A percentile compares a stretch with the other conserved stretches of the same genome.
These are phyloP conservation scores for Chaetura pelagica DNA, from an alignment of 2,113 vertebrate species.

Conservation along the genomic window DNA sequence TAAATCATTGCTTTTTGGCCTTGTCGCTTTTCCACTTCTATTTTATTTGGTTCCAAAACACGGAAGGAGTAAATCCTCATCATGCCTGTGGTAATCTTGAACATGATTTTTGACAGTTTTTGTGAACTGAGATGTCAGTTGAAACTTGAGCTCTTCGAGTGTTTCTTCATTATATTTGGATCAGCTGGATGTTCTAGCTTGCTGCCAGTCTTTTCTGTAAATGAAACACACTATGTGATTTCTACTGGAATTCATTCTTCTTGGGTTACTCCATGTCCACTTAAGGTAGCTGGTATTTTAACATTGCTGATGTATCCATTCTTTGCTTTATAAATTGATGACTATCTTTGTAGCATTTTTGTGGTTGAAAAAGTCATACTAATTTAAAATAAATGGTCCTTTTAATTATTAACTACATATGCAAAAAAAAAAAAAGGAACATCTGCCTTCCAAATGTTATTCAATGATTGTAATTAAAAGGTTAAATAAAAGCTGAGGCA, in stretches of 20 bases:
- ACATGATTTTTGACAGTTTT: neutral
- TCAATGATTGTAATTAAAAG: conserved; percentile 83
- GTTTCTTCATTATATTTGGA: neutral
- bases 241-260: neutral
- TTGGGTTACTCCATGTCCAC: neutral
- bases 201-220: neutral
- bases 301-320: neutral
- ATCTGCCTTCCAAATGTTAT: conserved; percentile 81
- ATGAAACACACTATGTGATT: neutral
- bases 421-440: conserved; percentile 67
- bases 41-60: neutral
- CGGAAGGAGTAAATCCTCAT: neutral
- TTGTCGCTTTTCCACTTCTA: neutral
- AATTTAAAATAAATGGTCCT: conserved; percentile 45
- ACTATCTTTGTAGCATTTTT: neutral
- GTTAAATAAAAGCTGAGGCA: conserved; percentile 83
- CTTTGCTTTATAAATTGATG: neutral
- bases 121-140: neutral
- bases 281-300: conserved; percentile 1
- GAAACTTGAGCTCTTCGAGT: neutral
- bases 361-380: conserved; percentile 28
- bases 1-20: neutral
- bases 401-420: conserved; percentile 49
- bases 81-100: neutral
- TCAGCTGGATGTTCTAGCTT: neutral